Evolutionary conservation across 2,888 invertebrate species (phyloP).

Genomic region (Pyrocoelia pectoralis): DNA sequence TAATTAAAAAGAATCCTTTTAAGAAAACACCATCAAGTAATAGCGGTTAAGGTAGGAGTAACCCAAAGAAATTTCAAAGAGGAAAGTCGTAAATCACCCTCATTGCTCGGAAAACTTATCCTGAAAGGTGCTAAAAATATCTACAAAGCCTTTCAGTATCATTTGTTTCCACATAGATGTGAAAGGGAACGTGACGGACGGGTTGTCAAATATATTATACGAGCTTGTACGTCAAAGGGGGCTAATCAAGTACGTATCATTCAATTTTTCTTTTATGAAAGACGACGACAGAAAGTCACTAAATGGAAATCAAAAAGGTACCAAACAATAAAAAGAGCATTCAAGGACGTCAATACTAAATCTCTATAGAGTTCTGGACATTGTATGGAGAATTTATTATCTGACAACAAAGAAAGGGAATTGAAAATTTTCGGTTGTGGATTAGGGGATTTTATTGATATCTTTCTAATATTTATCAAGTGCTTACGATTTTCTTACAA

Average conservation of each 20-base stretch:
- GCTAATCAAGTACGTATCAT: conserved; percentile 3
- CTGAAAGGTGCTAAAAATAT: not conserved
- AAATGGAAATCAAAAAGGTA: not conserved
- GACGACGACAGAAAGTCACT: not conserved
- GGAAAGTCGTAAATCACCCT: not conserved
- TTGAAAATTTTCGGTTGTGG: not conserved
- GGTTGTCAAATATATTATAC: conserved; percentile 1
- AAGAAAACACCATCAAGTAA: too few relatives aligned
- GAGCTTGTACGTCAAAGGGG: too few relatives aligned
- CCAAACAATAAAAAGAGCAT: not conserved
- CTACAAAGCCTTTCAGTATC: not conserved
- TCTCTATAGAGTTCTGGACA: not conserved
- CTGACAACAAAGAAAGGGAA: not conserved
- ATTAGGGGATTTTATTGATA: not conserved
- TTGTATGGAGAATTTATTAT: not conserved
- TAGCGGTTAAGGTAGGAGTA: too few relatives aligned
- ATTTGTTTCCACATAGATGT: not conserved
- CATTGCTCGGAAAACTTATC: not conserved
- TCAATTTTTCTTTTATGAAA: not conserved
- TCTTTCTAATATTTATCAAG: not conserved
- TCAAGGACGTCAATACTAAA: not conserved
- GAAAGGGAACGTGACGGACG: not conserved
- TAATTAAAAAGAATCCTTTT: too few relatives aligned
- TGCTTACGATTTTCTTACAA: not conserved
- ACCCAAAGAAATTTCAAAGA: too few relatives aligned